phyloP scores from a whole-genome alignment of 2,797 vertebrate genomes.

The Gallinago solitaria region DNA sequence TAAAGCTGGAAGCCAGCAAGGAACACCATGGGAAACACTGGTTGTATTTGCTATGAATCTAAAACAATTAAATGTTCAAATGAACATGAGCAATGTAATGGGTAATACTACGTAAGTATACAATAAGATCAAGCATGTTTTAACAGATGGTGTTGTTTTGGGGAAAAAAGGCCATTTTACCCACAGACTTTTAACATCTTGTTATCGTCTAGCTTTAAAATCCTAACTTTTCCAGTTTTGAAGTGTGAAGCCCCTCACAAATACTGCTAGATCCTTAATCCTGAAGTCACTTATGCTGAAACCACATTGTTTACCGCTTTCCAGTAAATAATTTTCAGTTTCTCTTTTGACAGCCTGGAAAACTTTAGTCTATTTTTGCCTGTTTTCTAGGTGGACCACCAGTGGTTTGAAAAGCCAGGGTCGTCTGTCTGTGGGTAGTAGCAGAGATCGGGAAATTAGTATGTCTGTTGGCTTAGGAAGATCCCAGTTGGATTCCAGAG shows the following conservation, averaged over 20 bases:
- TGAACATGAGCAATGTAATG: conserved; percentile 99
- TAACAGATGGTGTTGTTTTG: not conserved
- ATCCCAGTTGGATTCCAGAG: conserved; percentile 97
- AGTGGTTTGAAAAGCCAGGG: conserved; percentile 99
- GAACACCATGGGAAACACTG: conserved; percentile 95
- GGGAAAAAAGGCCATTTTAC: not conserved
- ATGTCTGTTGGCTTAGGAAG: conserved; percentile 97
- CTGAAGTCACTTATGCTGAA: not conserved
- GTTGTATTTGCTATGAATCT: conserved; percentile 98
- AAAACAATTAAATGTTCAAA: conserved; percentile 96
- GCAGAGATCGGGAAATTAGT: conserved; percentile 95
- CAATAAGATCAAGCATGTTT: not conserved
- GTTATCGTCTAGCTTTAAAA: not conserved
- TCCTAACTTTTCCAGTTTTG: not conserved
- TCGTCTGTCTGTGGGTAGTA: conserved; percentile 96
- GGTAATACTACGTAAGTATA: conserved; percentile 95
- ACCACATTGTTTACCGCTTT: not conserved
- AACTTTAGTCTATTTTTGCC: not conserved
- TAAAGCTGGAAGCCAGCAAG: conserved; percentile 91
- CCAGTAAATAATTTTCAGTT: not conserved
- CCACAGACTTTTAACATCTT: not conserved
- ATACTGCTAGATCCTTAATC: not conserved
- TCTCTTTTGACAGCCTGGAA: not conserved
- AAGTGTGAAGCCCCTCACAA: not conserved
- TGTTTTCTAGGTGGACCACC: conserved; percentile 90